These are phyloP conservation scores for Lasiommata megera DNA, from an alignment of 2,888 invertebrate species.

Conservation along the genomic window DNA sequence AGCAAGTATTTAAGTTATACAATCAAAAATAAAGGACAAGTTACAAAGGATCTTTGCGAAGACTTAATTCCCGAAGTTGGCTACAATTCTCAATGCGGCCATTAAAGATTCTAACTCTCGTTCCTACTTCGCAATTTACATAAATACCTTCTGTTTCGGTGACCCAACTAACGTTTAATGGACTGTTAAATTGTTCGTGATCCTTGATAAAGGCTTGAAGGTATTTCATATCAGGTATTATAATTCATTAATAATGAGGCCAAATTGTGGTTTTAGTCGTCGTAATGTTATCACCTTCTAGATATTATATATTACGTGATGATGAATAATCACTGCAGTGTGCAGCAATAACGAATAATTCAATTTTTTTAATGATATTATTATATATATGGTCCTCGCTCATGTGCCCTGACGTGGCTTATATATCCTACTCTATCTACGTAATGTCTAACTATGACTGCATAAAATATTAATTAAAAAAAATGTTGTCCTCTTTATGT, in stretches of 20 bases:
- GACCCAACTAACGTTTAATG: conserved; percentile 25
- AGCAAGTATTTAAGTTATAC: too few species aligned
- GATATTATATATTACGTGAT: not conserved
- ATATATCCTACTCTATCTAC: too few species aligned
- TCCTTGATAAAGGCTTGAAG: conserved; percentile 9
- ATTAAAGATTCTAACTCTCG: conserved; percentile 28
- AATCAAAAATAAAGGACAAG: conserved; percentile 14
- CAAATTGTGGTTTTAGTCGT: not conserved
- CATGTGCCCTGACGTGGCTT: too few species aligned
- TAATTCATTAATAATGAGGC: not conserved
- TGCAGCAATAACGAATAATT: too few species aligned
- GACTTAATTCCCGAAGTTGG: conserved; percentile 26
- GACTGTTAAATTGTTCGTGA: conserved; percentile 26
- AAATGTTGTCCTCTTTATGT: too few species aligned
- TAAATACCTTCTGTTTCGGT: conserved; percentile 25
- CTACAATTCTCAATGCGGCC: conserved; percentile 25
- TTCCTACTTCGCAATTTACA: conserved; percentile 29
- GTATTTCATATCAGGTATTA: conserved; percentile 4
- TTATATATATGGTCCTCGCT: too few species aligned
- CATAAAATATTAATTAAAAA: too few species aligned
- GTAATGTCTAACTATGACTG: too few species aligned
- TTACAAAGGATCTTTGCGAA: conserved; percentile 18
- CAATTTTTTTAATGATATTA: too few species aligned
- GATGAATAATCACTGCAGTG: too few species aligned
- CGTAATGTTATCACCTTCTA: not conserved